Conservation (phyloP, 2,888 invertebrate genomes). For the Synanthedon andrenaeformis region DNA sequence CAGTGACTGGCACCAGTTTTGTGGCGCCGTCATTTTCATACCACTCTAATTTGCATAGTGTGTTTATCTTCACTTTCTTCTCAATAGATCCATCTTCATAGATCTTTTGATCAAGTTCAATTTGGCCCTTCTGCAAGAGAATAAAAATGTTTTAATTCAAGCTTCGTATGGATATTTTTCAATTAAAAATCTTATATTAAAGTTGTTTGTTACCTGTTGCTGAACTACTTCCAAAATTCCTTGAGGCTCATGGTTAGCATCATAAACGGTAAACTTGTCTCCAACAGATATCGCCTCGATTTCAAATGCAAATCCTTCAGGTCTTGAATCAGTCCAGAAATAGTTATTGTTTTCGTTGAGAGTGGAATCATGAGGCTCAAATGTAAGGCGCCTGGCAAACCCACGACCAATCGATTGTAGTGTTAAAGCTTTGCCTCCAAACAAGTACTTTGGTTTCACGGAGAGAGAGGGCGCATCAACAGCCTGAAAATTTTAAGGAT, state of each 20-base stretch:
- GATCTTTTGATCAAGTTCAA: conserved; percentile 58
- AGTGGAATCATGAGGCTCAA: conserved; percentile 72
- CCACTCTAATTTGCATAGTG: conserved; percentile 77
- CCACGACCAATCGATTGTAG: conserved; percentile 79
- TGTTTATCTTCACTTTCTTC: conserved; percentile 72
- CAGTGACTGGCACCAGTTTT: conserved; percentile 71
- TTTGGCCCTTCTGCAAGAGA: conserved; percentile 54
- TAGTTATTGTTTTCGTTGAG: conserved; percentile 78
- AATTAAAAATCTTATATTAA: conserved; percentile 2
- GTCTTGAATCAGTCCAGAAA: conserved; percentile 83
- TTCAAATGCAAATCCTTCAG: conserved; percentile 80
- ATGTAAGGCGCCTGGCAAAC: conserved; percentile 79
- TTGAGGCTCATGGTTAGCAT: conserved; percentile 75
- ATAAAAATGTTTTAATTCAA: not conserved
- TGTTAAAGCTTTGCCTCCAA: conserved; percentile 74
- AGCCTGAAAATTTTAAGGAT: conserved; percentile 37
- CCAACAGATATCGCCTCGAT: conserved; percentile 75
- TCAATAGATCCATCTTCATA: conserved; percentile 61
- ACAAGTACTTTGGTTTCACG: conserved; percentile 70
- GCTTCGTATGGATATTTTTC: not conserved
- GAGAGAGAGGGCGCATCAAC: conserved; percentile 54
- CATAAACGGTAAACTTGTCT: conserved; percentile 79
- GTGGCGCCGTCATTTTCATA: conserved; percentile 74
- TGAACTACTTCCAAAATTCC: conserved; percentile 76
- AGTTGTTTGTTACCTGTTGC: conserved; percentile 62